These are phyloP conservation scores for Beroe forskalii DNA, from an alignment of 37 sponge, comb jelly and placozoan genomes.

Conservation along the genomic window DNA sequence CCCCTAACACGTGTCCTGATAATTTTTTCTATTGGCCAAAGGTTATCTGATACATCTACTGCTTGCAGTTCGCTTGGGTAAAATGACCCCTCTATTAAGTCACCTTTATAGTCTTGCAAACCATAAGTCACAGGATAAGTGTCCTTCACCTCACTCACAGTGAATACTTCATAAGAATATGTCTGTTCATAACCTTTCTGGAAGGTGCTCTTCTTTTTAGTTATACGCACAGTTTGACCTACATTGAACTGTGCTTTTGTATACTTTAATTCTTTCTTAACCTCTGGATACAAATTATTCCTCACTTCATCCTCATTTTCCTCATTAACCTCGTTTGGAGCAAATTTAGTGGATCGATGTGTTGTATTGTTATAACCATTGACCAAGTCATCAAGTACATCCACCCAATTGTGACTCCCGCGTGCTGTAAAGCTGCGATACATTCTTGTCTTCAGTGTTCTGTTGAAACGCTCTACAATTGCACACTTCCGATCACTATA, in stretches of 20 bases:
- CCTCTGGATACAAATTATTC: not conserved
- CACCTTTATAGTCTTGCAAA: conserved; percentile 18
- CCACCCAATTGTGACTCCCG: not conserved
- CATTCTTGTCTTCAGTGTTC: conserved; percentile 8
- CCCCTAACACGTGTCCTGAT: not conserved
- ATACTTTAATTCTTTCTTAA: not conserved
- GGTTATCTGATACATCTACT: not conserved
- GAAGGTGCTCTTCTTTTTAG: not conserved
- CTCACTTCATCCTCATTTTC: not conserved
- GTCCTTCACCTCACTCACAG: not conserved
- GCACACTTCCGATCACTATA: conserved; percentile 8
- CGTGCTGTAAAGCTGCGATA: not conserved
- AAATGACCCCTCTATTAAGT: not conserved
- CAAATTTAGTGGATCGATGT: not conserved
- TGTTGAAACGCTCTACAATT: conserved; percentile 13
- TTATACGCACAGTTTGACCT: conserved; percentile 2
- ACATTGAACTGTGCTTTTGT: not conserved
- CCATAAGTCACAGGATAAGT: conserved; percentile 31
- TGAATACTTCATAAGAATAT: not conserved
- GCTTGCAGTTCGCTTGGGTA: not conserved
- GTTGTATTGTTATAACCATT: not conserved
- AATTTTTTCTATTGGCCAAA: conserved; percentile 1
- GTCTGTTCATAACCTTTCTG: conserved; percentile 28
- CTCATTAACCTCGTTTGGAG: not conserved
- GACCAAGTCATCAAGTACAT: not conserved